phyloP scores from a whole-genome alignment of 2,113 vertebrate genomes.

The Piaya cayana region DNA sequence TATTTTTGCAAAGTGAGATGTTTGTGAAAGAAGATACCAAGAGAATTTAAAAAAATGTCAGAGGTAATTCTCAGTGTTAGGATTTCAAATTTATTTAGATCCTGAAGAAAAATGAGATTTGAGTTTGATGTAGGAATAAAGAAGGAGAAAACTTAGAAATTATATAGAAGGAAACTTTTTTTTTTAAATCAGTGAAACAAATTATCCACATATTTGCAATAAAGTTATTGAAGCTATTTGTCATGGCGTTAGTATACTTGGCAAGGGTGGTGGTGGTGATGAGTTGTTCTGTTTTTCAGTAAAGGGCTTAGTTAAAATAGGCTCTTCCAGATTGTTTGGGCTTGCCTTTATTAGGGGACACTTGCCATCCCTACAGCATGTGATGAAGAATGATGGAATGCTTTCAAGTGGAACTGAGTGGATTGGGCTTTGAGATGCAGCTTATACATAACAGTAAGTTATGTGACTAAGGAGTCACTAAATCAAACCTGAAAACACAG shows the following conservation, averaged over 20 bases:
- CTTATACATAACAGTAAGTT: background rate
- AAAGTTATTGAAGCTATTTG: background rate
- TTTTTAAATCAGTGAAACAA: background rate
- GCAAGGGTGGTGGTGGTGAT: fast-evolving
- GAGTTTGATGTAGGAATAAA: background rate
- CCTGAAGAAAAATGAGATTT: background rate
- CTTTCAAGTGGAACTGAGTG: background rate
- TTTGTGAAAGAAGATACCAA: background rate
- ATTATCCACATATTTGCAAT: background rate
- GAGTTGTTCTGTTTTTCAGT: background rate
- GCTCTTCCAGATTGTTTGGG: background rate
- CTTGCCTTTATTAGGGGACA: background rate
- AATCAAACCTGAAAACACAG: background rate
- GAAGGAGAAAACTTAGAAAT: background rate
- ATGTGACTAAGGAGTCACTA: slow-evolving; percentile 2
- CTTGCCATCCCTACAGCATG: fast-evolving
- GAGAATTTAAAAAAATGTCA: background rate
- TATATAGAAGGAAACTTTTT: background rate
- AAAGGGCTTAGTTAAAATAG: background rate
- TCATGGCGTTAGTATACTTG: background rate
- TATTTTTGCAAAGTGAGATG: background rate
- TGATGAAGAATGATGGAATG: background rate
- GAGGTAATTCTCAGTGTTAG: background rate
- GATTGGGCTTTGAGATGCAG: background rate
- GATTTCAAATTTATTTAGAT: background rate